A percentile compares a stretch with the other conserved stretches of the same genome.
These are phyloP conservation scores for Parauchenoglanis punctatus DNA, from an alignment of 2,797 vertebrate species.

Conservation along the genomic window DNA sequence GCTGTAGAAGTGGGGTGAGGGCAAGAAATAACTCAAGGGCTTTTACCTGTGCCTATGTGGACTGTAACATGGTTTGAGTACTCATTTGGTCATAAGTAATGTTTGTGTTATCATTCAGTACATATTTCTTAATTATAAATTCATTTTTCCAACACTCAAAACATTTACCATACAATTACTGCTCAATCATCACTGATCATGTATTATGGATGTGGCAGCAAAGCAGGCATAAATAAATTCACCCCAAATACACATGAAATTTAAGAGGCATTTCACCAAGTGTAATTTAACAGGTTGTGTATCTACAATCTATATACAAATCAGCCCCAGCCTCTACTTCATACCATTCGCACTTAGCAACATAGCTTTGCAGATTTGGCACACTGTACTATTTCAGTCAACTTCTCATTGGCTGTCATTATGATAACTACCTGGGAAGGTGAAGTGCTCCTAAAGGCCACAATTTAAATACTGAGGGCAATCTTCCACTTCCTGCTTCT, in stretches of 20 bases:
- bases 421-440: background rate
- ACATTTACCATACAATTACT: background rate
- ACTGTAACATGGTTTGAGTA: background rate
- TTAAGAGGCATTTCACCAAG: background rate
- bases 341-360: background rate
- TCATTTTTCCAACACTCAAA: background rate
- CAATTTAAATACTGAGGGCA: background rate
- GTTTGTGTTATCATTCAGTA: background rate
- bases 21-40: constrained; percentile 19
- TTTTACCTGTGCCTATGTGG: background rate
- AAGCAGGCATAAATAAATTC: background rate
- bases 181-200: background rate
- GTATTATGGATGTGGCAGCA: background rate
- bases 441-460: background rate
- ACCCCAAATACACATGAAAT: background rate
- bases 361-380: background rate
- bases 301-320: background rate
- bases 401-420: background rate
- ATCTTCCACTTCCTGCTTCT: background rate
- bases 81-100: background rate
- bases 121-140: background rate
- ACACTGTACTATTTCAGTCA: background rate
- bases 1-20: constrained; percentile 20
- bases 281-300: background rate
- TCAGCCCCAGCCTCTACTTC: background rate